Evolutionary conservation across 2,797 vertebrate genomes (phyloP).

Genomic region (Rhinoraja longicauda): DNA sequence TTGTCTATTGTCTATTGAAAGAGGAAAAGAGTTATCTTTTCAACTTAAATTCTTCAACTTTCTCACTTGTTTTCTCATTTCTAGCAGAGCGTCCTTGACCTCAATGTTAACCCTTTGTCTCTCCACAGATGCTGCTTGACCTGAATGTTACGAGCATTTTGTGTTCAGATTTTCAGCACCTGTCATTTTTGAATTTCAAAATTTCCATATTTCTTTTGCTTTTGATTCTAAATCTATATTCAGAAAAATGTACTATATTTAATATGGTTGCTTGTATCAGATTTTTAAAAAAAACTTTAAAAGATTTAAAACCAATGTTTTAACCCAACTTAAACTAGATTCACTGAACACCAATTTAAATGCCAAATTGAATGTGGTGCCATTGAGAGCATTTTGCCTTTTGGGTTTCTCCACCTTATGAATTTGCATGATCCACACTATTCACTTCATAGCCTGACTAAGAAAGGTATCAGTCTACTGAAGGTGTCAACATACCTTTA

Average conservation of each 20-base stretch:
- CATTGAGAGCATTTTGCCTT: background rate
- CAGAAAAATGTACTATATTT: background rate
- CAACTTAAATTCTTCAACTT: too few species aligned
- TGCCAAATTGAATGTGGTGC: background rate
- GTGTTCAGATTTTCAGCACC: too few species aligned
- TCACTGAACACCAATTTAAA: background rate
- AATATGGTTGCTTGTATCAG: background rate
- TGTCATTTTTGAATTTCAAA: too few species aligned
- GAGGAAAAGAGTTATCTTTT: too few species aligned
- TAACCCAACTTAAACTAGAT: background rate
- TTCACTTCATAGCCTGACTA: background rate
- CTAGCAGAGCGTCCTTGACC: too few species aligned
- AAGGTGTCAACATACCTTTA: background rate
- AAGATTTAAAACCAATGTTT: background rate
- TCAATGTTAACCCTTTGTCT: too few species aligned
- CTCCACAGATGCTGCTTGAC: too few species aligned
- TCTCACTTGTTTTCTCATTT: too few species aligned
- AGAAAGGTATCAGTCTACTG: background rate
- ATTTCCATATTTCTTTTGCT: background rate
- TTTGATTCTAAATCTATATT: background rate
- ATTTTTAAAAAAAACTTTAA: background rate
- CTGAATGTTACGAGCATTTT: too few species aligned
- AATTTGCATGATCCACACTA: background rate
- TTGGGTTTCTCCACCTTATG: background rate
- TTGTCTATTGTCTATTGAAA: too few species aligned